phyloP scores from a whole-genome alignment of 2,113 vertebrate genomes.

The Vimba vimba region DNA sequence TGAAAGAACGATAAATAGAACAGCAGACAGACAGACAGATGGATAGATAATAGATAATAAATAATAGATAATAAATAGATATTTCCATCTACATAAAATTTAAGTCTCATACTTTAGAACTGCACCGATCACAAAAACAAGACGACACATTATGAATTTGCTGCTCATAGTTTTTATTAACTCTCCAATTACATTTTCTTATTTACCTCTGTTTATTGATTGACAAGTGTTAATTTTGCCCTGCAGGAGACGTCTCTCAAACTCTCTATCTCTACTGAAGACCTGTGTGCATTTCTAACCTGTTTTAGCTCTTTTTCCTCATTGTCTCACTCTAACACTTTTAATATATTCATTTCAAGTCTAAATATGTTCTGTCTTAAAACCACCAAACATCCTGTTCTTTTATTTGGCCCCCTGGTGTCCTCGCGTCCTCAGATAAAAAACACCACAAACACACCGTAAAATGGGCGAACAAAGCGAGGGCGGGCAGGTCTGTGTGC shows the following conservation, averaged over 20 bases:
- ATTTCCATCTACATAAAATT: no score
- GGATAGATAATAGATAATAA: no score
- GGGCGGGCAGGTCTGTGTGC: neutral
- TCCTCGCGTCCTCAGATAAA: slow-evolving; percentile 9
- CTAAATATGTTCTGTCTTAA: slow-evolving; percentile 22
- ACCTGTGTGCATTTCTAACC: neutral
- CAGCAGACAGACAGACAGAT: no score
- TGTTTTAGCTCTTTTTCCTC: neutral
- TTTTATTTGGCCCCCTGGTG: slow-evolving; percentile 23
- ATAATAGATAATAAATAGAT: no score
- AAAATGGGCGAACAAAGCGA: neutral
- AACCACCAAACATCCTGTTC: slow-evolving; percentile 12
- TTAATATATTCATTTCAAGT: slow-evolving; percentile 33
- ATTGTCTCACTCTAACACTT: neutral
- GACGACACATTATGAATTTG: neutral
- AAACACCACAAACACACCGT: slow-evolving; percentile 27
- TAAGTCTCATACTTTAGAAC: no score
- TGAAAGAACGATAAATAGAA: no score
- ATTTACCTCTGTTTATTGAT: neutral
- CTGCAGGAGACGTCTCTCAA: neutral
- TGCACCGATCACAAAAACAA: no score
- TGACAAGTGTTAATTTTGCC: neutral
- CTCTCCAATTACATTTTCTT: neutral
- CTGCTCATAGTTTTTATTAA: neutral
- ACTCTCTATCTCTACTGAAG: neutral